Evolutionary conservation across 2,888 invertebrate species (phyloP).

Genomic region (Scaptomyza polygonia): DNA sequence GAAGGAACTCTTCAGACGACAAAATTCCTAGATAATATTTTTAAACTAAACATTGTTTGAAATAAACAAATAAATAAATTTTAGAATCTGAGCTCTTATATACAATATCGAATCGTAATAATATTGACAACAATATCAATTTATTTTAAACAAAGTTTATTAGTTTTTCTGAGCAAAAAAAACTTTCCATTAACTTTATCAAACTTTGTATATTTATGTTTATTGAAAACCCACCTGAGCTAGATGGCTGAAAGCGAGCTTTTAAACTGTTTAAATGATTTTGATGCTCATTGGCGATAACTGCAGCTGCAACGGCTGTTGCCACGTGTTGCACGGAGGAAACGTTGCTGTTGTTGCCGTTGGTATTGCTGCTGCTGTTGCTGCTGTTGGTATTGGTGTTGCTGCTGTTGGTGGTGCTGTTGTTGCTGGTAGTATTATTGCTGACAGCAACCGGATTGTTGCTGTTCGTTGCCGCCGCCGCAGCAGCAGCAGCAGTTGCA

Average conservation of each 20-base stretch:
- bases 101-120: neutral
- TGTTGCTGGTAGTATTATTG: constrained; percentile 12
- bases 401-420: constrained; percentile 18
- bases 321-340: constrained; percentile 80
- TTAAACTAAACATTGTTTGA: neutral
- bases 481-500: constrained; percentile 49
- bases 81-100: constrained; percentile 1
- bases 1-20: neutral
- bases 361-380: constrained; percentile 18
- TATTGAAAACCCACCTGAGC: constrained; percentile 74
- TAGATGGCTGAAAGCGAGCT: constrained; percentile 73
- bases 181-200: neutral
- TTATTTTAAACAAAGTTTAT: no score
- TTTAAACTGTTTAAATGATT: constrained; percentile 77
- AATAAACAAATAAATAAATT: neutral
- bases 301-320: constrained; percentile 79
- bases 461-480: constrained; percentile 34
- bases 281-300: constrained; percentile 79
- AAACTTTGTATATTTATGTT: neutral
- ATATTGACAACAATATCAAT: no score
- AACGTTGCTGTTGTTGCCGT: constrained; percentile 41
- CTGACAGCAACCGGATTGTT: constrained; percentile 33
- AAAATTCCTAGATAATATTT: neutral
- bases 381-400: constrained; percentile 14
- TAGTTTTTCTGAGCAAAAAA: neutral